These are phyloP conservation scores for Prionace glauca DNA, from an alignment of 2,797 vertebrate species.

Conservation along the genomic window DNA sequence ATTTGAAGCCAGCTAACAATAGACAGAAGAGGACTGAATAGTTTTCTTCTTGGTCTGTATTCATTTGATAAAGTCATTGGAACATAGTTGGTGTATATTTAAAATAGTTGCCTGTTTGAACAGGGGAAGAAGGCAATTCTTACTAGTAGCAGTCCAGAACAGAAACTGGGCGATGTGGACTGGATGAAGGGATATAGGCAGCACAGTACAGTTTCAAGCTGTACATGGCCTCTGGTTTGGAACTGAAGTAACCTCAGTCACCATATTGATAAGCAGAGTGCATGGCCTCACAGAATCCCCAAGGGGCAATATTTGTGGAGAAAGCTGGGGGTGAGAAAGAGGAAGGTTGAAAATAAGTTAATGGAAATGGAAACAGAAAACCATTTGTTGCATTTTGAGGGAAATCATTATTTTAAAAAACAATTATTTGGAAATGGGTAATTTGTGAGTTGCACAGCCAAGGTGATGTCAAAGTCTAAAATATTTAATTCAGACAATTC, in stretches of 20 bases:
- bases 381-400: neutral
- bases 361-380: neutral
- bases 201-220: neutral
- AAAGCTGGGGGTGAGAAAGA: neutral
- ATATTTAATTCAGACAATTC: neutral
- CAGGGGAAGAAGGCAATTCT: neutral
- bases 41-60: neutral
- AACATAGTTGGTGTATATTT: neutral
- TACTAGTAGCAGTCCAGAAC: neutral
- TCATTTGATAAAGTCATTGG: neutral
- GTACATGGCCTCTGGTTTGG: neutral
- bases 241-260: neutral
- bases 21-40: neutral
- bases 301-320: neutral
- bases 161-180: neutral
- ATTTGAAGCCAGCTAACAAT: too few relatives aligned
- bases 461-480: neutral
- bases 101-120: neutral
- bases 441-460: neutral
- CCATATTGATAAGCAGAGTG: neutral
- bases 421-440: neutral
- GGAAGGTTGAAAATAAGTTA: neutral
- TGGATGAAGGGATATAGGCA: neutral
- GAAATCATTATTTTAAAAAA: neutral
- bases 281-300: neutral